Base-by-base conservation (phyloP, 2,113 vertebrate species). In the Myanophis thanlyinensis region DNA sequence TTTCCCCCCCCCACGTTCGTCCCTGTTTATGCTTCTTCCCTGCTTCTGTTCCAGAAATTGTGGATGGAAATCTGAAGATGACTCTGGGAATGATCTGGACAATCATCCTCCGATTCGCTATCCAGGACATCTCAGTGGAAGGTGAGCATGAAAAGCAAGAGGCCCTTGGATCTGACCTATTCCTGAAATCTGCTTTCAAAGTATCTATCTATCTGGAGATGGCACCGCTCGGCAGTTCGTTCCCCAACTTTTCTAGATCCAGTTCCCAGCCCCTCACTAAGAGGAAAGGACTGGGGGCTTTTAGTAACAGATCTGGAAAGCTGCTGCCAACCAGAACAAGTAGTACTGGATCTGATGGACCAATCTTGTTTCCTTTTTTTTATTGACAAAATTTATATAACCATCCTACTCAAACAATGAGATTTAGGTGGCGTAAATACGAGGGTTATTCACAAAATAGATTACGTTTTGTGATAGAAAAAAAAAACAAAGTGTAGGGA, bases 1-100 rank as follows among this genome's bases (percentile, higher is more conserved):
- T 46, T 25, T 11, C 20, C n/a, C n/a, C n/a, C n/a, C n/a, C n/a
- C 25, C 35, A 35, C 0, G 1, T 25, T 1, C 8, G 23, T 47
- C 22, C 6, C 9, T 22, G 30, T 52, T 90, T 40, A 52, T 3
- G 4, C 18, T 4, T 40, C 0, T 40, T 53, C 53, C 3, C 2
- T 54, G 67, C 40, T 56, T 8, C 88, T 13, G 0, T 89, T 93
- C 35, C 96, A 99, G 98, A 99, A 96, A 99, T 99, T 25, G 98
- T 98, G 1, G 98, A 99, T 0, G 98, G 98, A 51, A 99, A 99
- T 62, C 97, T 96, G 95, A 99, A 99, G 97, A 99, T 99, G 98
- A 99, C 98, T n/a, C 96, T 99, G 80, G 98, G 98, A 90, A 99
- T 99, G 98, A 99, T 99, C 97, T 99, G 98, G 98, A 99, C 98